Base-by-base conservation (phyloP, 2,888 invertebrate species). In the Anodontia alba region DNA sequence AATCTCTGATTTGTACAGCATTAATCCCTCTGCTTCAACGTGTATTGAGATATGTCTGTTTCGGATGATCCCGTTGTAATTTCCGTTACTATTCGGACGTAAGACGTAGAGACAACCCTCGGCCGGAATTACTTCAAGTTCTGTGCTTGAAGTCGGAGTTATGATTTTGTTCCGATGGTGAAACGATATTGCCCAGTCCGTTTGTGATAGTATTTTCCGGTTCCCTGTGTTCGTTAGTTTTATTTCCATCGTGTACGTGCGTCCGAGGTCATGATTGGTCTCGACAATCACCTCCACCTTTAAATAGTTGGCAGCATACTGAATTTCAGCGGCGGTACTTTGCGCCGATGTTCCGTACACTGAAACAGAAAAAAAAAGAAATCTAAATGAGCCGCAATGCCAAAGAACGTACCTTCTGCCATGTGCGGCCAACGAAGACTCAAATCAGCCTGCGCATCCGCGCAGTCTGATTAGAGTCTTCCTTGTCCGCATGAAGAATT, bases 141-240 rank as follows among this genome's bases (percentile, higher is more conserved):
- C 46, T 20, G 15, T 3, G n/a, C 17, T 46, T 46, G 17, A 12
- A 20, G 46, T 3, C n/a, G 46, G 46, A 3, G n/a, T 29, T 36
- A 23, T 36, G 67, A 26, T 23, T 26, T 17, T 66, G 17, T 10
- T 46, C 38, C 1, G 36, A 26, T 0, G 3, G 33, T 23, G 78
- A 51, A 79, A 84, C 1, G 43, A 36, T 33, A 84, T 79, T n/a
- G 42, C 10, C 84, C 84, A 84, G 74, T 84, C 81, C 17, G n/a
- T 15, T 17, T 67, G 57, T 8, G 62, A 3, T 0, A 84, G 68
- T 15, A 84, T 76, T 74, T 15, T 51, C 29, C 1, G 5, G 1
- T 15, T 67, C 0, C 72, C 77, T 10, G 10, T 38, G 68, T 86
- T 88, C 10, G 46, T 69, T 1, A 84, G 31, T n/a, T 69, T 43